Conservation (phyloP, 2,888 invertebrate genomes). For the Griposia aprilina region DNA sequence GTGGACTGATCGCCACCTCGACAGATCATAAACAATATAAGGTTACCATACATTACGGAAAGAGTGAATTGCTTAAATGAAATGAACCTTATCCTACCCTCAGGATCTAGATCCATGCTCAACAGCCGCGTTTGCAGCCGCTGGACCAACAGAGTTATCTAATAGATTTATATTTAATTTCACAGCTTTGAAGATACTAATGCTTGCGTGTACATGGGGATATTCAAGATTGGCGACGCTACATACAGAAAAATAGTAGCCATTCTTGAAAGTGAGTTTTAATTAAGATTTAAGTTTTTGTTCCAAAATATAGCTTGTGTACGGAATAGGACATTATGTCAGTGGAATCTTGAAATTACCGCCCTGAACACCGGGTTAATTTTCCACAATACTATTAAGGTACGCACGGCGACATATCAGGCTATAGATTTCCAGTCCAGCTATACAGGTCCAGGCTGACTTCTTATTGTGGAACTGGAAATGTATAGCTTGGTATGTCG, state of each 20-base stretch:
- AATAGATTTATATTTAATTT: not conserved
- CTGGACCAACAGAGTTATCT: not conserved
- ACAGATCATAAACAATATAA: no score
- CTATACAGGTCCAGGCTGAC: no score
- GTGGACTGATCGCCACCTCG: no score
- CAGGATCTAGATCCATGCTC: not conserved
- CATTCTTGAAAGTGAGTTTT: conserved; percentile 2
- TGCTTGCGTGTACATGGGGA: conserved; percentile 10
- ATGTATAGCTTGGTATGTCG: no score
- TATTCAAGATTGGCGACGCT: conserved; percentile 7
- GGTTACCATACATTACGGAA: no score
- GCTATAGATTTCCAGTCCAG: no score
- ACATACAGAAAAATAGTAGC: not conserved
- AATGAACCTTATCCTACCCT: not conserved
- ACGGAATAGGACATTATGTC: not conserved
- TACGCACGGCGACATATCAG: no score
- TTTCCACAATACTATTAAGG: not conserved
- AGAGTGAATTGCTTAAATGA: not conserved
- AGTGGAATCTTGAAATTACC: not conserved
- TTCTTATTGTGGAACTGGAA: no score
- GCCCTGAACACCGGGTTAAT: not conserved
- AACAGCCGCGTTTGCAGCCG: not conserved
- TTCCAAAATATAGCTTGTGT: not conserved
- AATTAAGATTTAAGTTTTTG: not conserved
- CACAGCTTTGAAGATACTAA: conserved; percentile 12